Percentiles rank a stretch among this genome's conserved stretches.
These are phyloP conservation scores for Fringilla coelebs DNA, from an alignment of 2,797 vertebrate genomes.

Conservation along the genomic window DNA sequence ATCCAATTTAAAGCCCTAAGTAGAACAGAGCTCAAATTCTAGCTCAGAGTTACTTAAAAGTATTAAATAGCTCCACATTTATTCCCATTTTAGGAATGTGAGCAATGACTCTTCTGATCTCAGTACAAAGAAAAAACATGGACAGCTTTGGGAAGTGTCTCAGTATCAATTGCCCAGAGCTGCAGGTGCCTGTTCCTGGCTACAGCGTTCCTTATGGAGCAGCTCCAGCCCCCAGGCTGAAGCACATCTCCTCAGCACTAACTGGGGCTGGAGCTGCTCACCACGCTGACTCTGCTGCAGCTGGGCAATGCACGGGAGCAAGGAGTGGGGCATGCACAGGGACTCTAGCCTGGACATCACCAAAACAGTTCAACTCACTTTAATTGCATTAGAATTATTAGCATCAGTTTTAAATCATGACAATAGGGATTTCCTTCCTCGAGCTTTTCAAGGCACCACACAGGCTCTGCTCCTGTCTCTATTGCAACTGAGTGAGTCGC, in stretches of 20 bases:
- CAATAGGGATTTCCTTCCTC: not conserved
- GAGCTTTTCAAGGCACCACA: not conserved
- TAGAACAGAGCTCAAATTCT: not conserved
- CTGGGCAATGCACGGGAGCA: not conserved
- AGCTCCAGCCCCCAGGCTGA: not conserved
- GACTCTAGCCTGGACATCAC: not conserved
- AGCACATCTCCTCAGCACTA: not conserved
- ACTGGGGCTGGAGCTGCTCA: accelerated
- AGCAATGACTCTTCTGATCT: not conserved
- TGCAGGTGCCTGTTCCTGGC: not conserved
- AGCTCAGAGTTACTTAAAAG: not conserved
- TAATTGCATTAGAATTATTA: not conserved
- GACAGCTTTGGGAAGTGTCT: not conserved
- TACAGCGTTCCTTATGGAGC: not conserved
- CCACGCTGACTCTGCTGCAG: accelerated
- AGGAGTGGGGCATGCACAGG: accelerated
- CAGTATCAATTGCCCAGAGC: not conserved
- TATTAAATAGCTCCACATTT: not conserved
- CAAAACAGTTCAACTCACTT: not conserved
- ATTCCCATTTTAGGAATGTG: not conserved
- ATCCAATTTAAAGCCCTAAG: not conserved
- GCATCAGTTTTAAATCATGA: not conserved
- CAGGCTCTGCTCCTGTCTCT: not conserved
- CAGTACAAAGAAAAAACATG: not conserved
- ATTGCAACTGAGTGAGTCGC: not conserved